Conservation (phyloP, 37 sponge, comb jelly and placozoan species). For the Agelas oroides region DNA sequence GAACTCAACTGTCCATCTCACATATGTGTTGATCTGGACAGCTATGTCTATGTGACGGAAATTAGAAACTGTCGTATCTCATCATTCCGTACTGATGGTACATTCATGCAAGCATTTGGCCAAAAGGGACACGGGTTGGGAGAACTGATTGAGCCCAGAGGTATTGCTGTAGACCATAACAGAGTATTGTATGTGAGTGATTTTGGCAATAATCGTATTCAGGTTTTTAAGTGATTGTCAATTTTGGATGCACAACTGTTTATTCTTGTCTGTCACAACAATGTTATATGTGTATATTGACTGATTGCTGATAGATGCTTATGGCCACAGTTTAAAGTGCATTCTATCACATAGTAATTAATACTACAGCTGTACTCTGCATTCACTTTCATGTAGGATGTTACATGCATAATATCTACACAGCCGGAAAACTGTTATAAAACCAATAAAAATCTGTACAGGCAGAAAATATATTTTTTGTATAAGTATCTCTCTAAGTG, state of each 20-base stretch:
- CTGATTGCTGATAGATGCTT: no score
- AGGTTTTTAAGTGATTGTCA: slow-evolving; percentile 34
- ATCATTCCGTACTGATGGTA: slow-evolving; percentile 35
- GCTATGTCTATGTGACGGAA: slow-evolving; percentile 35
- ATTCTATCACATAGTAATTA: no score
- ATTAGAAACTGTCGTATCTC: slow-evolving; percentile 39
- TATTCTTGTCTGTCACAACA: no score
- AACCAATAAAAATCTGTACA: no score
- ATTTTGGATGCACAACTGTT: no score
- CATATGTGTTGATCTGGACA: slow-evolving; percentile 32
- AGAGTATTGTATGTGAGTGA: slow-evolving; percentile 54
- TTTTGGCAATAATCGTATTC: slow-evolving; percentile 48
- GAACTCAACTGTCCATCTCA: slow-evolving; percentile 20
- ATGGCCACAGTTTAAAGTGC: no score
- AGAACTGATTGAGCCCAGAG: slow-evolving; percentile 35
- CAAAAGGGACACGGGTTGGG: slow-evolving; percentile 32
- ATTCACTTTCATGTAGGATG: no score
- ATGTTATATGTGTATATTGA: no score
- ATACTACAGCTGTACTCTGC: no score
- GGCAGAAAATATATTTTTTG: no score
- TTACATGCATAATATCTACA: no score
- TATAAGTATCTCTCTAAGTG: not conserved
- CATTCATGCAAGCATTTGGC: slow-evolving; percentile 38
- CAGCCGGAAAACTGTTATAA: no score
- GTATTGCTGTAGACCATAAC: slow-evolving; percentile 41